phyloP scores from a whole-genome alignment of 2,113 vertebrate species.

The Aspidoscelis tigris region DNA sequence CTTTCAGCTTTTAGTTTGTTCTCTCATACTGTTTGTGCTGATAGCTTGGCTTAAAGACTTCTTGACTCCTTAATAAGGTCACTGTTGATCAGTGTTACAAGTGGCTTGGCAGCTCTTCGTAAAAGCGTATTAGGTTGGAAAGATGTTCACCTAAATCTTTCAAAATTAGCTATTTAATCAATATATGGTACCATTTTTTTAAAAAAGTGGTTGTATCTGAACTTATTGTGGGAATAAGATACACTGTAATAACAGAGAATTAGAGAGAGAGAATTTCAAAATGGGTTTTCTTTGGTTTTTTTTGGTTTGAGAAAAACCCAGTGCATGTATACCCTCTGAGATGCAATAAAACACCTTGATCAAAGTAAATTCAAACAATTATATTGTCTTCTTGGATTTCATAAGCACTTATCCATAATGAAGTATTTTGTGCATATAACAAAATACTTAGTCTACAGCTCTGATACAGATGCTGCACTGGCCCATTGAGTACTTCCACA shows the following conservation, averaged over 20 bases:
- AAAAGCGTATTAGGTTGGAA: slow-evolving; percentile 82
- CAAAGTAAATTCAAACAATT: slow-evolving; percentile 76
- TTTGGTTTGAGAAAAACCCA: slow-evolving; percentile 85
- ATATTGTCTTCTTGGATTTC: slow-evolving; percentile 62
- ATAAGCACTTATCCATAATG: slow-evolving; percentile 17
- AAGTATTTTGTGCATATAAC: not conserved
- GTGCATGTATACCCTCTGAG: slow-evolving; percentile 98
- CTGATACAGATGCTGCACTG: not conserved
- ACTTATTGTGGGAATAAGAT: slow-evolving; percentile 86
- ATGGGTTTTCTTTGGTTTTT: slow-evolving; percentile 87
- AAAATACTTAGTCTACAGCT: not conserved
- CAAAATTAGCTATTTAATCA: slow-evolving; percentile 84
- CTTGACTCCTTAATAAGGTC: slow-evolving; percentile 80
- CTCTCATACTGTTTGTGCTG: slow-evolving; percentile 84
- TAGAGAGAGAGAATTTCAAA: slow-evolving; percentile 82
- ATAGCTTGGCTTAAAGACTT: slow-evolving; percentile 82
- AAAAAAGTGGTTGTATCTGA: slow-evolving; percentile 89
- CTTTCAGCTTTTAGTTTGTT: slow-evolving; percentile 76
- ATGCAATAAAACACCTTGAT: slow-evolving; percentile 99
- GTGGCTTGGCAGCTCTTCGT: slow-evolving; percentile 84
- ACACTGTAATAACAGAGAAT: slow-evolving; percentile 79
- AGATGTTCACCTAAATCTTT: slow-evolving; percentile 81
- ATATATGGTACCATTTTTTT: slow-evolving; percentile 85
- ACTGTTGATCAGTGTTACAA: slow-evolving; percentile 86
- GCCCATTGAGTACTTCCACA: too few relatives aligned